Percentiles rank a stretch among this genome's conserved stretches.
These are phyloP conservation scores for Archips xylosteana DNA, from an alignment of 2,888 invertebrate genomes.

Conservation along the genomic window DNA sequence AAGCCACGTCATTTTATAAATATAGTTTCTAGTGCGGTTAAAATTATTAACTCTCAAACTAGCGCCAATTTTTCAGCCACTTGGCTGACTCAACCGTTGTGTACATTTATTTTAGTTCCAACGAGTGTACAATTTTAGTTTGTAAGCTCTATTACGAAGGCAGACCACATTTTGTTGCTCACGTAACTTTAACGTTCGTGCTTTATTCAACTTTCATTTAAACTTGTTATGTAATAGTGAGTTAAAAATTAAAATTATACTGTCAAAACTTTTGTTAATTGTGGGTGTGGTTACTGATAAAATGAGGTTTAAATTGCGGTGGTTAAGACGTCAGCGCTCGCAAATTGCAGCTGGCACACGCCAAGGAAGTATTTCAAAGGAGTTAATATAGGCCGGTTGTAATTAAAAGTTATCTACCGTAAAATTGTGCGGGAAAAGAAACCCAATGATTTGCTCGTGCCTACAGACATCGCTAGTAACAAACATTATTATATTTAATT, in stretches of 20 bases:
- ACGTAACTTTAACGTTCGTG: conserved; percentile 8
- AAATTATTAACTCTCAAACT: too few relatives aligned
- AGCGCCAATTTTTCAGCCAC: background rate
- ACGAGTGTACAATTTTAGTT: conserved; percentile 61
- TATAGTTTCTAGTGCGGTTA: too few relatives aligned
- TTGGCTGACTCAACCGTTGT: background rate
- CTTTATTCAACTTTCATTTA: conserved; percentile 28
- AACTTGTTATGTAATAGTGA: conserved; percentile 21
- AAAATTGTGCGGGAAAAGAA: conserved; percentile 19
- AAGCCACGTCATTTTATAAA: too few relatives aligned
- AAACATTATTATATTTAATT: too few relatives aligned
- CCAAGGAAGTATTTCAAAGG: conserved; percentile 13
- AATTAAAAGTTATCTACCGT: conserved; percentile 36
- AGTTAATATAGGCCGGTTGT: conserved; percentile 24
- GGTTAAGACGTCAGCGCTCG: conserved; percentile 30
- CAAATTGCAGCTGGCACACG: conserved; percentile 33
- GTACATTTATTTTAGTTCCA: conserved; percentile 64
- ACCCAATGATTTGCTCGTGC: background rate
- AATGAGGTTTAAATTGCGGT: conserved; percentile 35
- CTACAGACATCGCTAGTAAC: background rate
- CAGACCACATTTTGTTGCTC: background rate
- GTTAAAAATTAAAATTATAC: conserved; percentile 22
- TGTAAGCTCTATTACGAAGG: conserved; percentile 42
- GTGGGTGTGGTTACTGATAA: conserved; percentile 31
- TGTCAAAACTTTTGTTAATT: conserved; percentile 29